phyloP scores from a whole-genome alignment of 2,888 invertebrate species.

The Phyto melanocephala region DNA sequence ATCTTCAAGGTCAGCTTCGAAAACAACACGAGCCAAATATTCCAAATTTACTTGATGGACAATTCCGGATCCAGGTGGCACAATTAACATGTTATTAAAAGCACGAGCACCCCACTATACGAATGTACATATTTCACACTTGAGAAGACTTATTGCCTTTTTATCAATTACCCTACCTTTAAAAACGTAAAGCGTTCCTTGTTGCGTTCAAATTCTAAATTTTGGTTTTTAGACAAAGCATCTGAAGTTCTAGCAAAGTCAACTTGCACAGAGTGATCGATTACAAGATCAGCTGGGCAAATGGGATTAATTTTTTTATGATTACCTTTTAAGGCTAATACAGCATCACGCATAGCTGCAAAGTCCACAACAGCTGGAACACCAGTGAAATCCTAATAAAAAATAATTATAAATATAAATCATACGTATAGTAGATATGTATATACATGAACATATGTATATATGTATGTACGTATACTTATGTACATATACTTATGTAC shows the following conservation, averaged over 20 bases:
- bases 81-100: conserved; percentile 96
- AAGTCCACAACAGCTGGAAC: conserved; percentile 99
- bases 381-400: conserved; percentile 91
- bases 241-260: conserved; percentile 93
- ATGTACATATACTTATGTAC: too few species aligned
- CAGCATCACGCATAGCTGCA: conserved; percentile 98
- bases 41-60: conserved; percentile 99
- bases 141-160: neutral
- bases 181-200: conserved; percentile 96
- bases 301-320: conserved; percentile 97
- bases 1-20: conserved; percentile 81
- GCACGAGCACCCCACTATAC: conserved; percentile 96
- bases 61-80: conserved; percentile 98
- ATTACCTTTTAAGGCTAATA: conserved; percentile 90
- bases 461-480: too few species aligned
- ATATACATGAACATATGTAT: too few species aligned
- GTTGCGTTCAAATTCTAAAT: conserved; percentile 96
- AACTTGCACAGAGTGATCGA: conserved; percentile 98
- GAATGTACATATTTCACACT: conserved; percentile 46
- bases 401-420: too few species aligned
- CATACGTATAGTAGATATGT: too few species aligned
- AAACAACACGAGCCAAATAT: conserved; percentile 94
- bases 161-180: conserved; percentile 83
- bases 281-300: conserved; percentile 98
- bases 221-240: conserved; percentile 94